Evolutionary conservation across 2,797 vertebrate genomes (phyloP).

Genomic region (Rhinogobio ventralis): DNA sequence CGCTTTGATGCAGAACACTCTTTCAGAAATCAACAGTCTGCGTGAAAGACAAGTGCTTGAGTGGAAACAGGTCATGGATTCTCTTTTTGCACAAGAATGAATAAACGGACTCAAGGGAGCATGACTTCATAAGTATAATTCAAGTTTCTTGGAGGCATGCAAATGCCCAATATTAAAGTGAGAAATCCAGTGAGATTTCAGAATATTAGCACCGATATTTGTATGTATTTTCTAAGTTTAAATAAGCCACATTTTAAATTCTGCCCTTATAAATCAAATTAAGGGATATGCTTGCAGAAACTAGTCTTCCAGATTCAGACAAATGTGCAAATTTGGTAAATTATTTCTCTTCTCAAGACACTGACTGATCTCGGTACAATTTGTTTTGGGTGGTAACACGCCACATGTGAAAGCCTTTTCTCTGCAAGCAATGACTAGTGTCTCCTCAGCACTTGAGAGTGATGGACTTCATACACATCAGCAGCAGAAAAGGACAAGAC

Average conservation of each 20-base stretch:
- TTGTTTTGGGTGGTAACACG: not conserved
- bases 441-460: slow-evolving; percentile 2
- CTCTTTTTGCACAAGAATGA: not conserved
- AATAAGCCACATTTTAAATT: not conserved
- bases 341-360: not conserved
- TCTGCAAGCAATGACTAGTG: slow-evolving; percentile 1
- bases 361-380: not conserved
- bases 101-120: slow-evolving; percentile 18
- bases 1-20: slow-evolving; percentile 1
- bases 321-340: not conserved
- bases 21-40: slow-evolving; percentile 6
- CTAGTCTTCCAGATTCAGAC: not conserved
- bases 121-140: slow-evolving; percentile 31
- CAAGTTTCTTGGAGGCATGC: slow-evolving; percentile 19
- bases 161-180: slow-evolving; percentile 9
- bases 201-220: not conserved
- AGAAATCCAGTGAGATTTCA: slow-evolving; percentile 9
- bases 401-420: not conserved
- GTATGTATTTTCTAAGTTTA: not conserved
- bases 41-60: slow-evolving; percentile 11
- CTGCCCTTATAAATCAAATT: not conserved
- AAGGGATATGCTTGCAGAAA: not conserved
- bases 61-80: slow-evolving; percentile 22
- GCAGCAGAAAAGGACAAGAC: slow-evolving; percentile 33
- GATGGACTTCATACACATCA: not conserved